Percentiles rank a stretch among this genome's conserved stretches.
phyloP scores from a whole-genome alignment of 2,797 vertebrate species.

The Carcharodon carcharias region DNA sequence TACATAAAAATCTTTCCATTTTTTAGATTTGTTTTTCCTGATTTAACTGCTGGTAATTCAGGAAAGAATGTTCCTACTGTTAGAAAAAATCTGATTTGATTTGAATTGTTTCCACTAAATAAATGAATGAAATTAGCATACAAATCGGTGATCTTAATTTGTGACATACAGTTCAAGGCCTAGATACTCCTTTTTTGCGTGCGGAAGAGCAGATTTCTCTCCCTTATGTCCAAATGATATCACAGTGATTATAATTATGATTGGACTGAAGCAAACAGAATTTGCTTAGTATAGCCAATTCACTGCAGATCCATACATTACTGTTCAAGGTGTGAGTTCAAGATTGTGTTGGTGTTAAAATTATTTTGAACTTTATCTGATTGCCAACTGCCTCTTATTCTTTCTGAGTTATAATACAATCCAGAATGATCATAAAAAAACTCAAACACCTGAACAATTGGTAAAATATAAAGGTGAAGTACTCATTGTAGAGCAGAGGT shows the following conservation, averaged over 20 bases:
- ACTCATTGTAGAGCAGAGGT: not conserved
- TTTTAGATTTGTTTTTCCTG: not conserved
- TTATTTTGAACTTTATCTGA: not conserved
- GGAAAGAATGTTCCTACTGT: not conserved
- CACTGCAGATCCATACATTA: not conserved
- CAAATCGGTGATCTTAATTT: not conserved
- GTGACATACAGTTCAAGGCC: not conserved
- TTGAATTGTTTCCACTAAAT: not conserved
- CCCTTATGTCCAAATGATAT: not conserved
- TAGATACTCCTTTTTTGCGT: not conserved
- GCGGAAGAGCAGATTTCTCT: not conserved
- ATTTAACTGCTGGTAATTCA: not conserved
- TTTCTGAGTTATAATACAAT: not conserved
- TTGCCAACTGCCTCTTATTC: not conserved
- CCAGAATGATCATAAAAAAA: not conserved
- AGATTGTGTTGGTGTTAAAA: not conserved
- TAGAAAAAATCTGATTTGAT: not conserved
- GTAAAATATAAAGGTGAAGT: not conserved
- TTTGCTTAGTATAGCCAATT: not conserved
- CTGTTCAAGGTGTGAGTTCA: not conserved
- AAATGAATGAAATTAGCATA: not conserved
- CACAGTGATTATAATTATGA: constrained; percentile 4
- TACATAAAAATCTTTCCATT: not conserved
- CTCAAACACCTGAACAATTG: too few species aligned
- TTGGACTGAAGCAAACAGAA: not conserved